Base-by-base conservation (phyloP, 2,797 vertebrate species). In the Spheniscus humboldti region DNA sequence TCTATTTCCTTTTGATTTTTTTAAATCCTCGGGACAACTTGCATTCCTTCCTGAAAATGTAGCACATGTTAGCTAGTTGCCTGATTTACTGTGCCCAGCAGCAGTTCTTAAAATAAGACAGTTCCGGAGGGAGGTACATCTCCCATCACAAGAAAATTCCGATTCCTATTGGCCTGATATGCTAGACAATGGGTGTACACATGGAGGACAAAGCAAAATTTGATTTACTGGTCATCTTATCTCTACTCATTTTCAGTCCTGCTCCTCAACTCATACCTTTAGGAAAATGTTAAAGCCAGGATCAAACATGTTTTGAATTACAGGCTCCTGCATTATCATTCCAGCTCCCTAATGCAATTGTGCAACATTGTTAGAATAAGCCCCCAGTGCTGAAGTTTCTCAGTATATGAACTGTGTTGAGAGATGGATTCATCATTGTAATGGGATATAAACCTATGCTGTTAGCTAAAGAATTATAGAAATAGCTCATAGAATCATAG, bases 271-370 rank as follows among this genome's bases (percentile, higher is more conserved):
- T 47, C 68, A 69, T 82, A 66, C 73, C 90, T 92, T 88, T 91
- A 82, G 86, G 82, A 94, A 94, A 93, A 90, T 11, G 2, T 47
- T 67, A 57, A 94, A 96, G 71, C 75, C 72, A 81, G 90, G 92
- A 97, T 96, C 88, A 97, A 97, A 80, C 67, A 91, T 86, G 80
- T 78, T 94, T 93, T 93, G 93, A 96, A 91, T 85, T 78, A 92
- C 88, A 96, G 96, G 79, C 71, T 4, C 45, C 87, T 83, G 82
- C 78, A 82, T 94, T 93, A 97, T 90, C 86, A 69, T 60, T 91
- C 88, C 82, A 95, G 92, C 76, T 97, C 94, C 95, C 95, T 48
- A 78, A 92, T 78, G 89, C 88, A 95, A 92, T 87, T 88, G 86
- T 82, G 94, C 57, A 74, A 86, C 85, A 73, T 30, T 73, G 92